Evolutionary conservation across 1,140 invertebrate species (phyloP).

Genomic region (Battus philenor): DNA sequence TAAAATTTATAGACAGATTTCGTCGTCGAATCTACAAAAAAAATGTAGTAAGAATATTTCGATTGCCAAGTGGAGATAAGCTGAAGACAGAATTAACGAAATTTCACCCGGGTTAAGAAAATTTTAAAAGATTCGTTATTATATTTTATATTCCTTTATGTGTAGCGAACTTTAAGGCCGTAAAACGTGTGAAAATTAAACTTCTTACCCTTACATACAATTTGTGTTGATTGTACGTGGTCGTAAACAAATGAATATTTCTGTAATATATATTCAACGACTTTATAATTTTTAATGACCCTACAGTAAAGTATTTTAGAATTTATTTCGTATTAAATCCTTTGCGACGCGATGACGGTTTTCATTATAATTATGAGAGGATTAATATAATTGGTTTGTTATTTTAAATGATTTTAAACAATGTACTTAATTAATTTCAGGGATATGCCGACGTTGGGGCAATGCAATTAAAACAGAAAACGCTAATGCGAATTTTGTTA

Average conservation of each 20-base stretch:
- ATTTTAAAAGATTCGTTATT: too few relatives aligned
- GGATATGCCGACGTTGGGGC: too few relatives aligned
- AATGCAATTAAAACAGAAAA: too few relatives aligned
- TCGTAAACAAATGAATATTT: constrained; percentile 7
- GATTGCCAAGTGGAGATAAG: too few relatives aligned
- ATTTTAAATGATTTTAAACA: too few relatives aligned
- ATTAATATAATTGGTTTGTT: constrained; percentile 3
- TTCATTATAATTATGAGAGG: neutral
- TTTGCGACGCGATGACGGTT: neutral
- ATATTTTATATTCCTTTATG: neutral
- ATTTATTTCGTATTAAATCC: constrained; percentile 1
- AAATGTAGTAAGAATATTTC: too few relatives aligned
- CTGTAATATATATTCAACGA: neutral
- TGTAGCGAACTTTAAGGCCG: constrained; percentile 3
- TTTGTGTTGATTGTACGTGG: constrained; percentile 12
- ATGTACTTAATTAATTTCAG: too few relatives aligned
- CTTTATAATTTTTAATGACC: neutral
- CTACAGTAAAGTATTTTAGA: neutral
- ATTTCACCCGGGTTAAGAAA: too few relatives aligned
- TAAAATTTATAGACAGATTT: too few relatives aligned
- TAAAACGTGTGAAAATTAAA: constrained; percentile 22
- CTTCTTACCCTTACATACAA: constrained; percentile 13
- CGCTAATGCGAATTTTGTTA: too few relatives aligned
- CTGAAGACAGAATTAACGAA: too few relatives aligned
- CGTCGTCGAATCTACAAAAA: too few relatives aligned